Evolutionary conservation across 2,797 vertebrate species (phyloP).

Genomic region (Danio choprae): DNA sequence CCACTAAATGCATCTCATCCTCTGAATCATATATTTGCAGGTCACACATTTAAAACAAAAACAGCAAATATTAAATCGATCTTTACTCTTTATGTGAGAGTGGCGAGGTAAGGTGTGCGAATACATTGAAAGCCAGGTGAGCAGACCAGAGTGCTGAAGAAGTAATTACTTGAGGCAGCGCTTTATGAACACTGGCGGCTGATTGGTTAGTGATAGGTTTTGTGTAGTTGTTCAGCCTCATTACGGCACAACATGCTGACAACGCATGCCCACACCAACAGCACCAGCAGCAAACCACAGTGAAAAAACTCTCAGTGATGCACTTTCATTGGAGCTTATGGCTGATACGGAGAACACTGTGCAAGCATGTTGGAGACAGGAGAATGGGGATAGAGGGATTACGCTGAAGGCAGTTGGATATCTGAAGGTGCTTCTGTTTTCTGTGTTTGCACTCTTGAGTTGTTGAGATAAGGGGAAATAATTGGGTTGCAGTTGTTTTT

Average conservation of each 20-base stretch:
- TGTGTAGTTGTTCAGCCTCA: conserved; percentile 64
- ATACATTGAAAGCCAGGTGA: conserved; percentile 34
- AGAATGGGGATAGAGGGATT: conserved; percentile 31
- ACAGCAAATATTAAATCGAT: not conserved
- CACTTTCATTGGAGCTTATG: conserved; percentile 50
- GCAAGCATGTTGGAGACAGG: conserved; percentile 52
- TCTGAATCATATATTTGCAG: not conserved
- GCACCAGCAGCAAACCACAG: conserved; percentile 67
- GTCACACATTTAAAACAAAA: not conserved
- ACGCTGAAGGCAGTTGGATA: not conserved
- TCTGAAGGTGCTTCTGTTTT: conserved; percentile 29
- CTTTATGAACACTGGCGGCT: conserved; percentile 62
- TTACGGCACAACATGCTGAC: conserved; percentile 71
- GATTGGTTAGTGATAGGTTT: conserved; percentile 66
- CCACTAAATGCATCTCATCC: not conserved
- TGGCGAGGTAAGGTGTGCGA: conserved; percentile 48
- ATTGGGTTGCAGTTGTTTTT: not conserved
- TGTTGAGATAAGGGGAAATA: conserved; percentile 13
- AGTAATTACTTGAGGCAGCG: conserved; percentile 74
- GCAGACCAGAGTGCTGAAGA: conserved; percentile 53
- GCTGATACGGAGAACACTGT: conserved; percentile 54
- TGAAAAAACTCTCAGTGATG: conserved; percentile 67
- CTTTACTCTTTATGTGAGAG: conserved; percentile 14
- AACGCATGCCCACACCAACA: conserved; percentile 63
- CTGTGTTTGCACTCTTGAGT: conserved; percentile 3